Evolutionary conservation across 2,797 vertebrate genomes (phyloP).

Genomic region (Anisognathus igniventris): DNA sequence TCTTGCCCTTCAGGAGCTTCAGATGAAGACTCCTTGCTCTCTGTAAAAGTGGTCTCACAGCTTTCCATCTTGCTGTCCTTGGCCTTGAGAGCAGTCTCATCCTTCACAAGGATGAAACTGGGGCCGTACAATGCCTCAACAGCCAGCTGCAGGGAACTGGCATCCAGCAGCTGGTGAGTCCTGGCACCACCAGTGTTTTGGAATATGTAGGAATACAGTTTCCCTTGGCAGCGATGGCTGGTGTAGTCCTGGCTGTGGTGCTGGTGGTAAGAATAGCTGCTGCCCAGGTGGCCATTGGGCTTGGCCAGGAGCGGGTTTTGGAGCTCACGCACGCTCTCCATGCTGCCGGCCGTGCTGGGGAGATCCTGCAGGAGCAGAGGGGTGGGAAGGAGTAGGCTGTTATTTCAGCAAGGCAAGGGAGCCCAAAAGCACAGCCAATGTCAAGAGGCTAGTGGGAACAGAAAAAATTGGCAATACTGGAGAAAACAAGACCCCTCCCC

Average conservation of each 20-base stretch:
- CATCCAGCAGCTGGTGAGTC: slow-evolving; percentile 88
- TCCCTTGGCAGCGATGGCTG: slow-evolving; percentile 80
- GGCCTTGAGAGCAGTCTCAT: slow-evolving; percentile 78
- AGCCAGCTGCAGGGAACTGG: slow-evolving; percentile 88
- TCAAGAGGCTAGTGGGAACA: neutral
- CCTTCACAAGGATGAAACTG: slow-evolving; percentile 85
- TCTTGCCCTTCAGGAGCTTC: slow-evolving; percentile 57
- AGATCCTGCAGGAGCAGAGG: slow-evolving; percentile 15
- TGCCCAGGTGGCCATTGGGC: slow-evolving; percentile 76
- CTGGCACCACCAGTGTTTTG: slow-evolving; percentile 75
- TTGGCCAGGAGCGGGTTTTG: slow-evolving; percentile 87
- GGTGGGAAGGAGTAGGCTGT: neutral
- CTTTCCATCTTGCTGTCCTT: slow-evolving; percentile 86
- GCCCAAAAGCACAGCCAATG: neutral
- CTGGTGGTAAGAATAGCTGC: slow-evolving; percentile 81
- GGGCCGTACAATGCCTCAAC: slow-evolving; percentile 89
- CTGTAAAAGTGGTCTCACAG: slow-evolving; percentile 90
- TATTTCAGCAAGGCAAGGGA: neutral
- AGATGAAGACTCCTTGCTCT: slow-evolving; percentile 76
- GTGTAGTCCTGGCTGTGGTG: slow-evolving; percentile 74
- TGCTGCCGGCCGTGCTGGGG: slow-evolving; percentile 25
- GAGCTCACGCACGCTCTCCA: slow-evolving; percentile 89
- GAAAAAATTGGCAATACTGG: neutral
- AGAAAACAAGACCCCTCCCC: slow-evolving; percentile 6
- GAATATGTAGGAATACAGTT: slow-evolving; percentile 87